Base-by-base conservation (phyloP, 1,140 invertebrate species). In the Sogatella furcifera region DNA sequence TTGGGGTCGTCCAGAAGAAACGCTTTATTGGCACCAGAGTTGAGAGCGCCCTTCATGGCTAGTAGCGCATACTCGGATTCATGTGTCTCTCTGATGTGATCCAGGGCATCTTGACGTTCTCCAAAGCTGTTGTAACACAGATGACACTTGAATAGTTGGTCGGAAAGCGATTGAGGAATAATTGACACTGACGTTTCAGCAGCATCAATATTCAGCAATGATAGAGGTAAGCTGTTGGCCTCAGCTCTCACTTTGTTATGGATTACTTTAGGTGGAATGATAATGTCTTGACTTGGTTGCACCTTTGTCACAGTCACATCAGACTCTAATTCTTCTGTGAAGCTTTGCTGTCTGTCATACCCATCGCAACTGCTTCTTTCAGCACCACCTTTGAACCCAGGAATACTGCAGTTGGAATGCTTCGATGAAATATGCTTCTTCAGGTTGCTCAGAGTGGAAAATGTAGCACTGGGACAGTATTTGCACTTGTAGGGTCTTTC, bases 111-210 rank as follows among this genome's bases (percentile, higher is more conserved):
- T 55, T 85, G 78, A 0, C 92, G 78, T 28, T 88, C 86, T 0
- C 80, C 78, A 68, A 89, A 95, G 0, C 90, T 90, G 11, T 82
- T 84, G 65, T 96, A 92, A 71, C 92, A 96, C 0, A 96, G 76
- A 73, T 96, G 91, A 69, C 93, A 97, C 71, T 94, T 94, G 77
- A 90, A 95, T 0, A 90, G 90, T 31, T 89, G 74, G 61, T 90
- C 88, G 1, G 77, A 74, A 52, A 57, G 43, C 41, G 41, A 59
- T 11, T 14, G 52, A 15, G 44, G 15, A 10, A 10, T 4, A 31
- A 31, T 10, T 5, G 31, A 5, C 5, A 9, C 34, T 11, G 34
- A 38, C 34, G 34, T 38, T 38, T 38, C 34, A 5, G 34, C 1
- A 31, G 31, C 31, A 31, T 10, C 31, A 5, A 5, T 4, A 38